phyloP scores from a whole-genome alignment of 2,797 vertebrate genomes.

The Eulemur mongoz region DNA sequence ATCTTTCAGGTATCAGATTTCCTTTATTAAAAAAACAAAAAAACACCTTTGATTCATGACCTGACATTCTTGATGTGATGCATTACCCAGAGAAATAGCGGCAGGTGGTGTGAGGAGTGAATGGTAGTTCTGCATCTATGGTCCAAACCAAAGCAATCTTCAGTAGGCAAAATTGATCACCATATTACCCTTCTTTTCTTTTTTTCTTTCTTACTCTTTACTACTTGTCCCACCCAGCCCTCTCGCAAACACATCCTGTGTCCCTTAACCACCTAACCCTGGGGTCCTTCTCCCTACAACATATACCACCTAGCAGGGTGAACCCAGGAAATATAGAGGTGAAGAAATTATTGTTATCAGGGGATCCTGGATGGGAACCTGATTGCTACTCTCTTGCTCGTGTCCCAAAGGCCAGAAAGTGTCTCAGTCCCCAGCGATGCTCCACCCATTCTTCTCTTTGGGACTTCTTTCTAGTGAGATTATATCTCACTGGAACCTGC shows the following conservation, averaged over 20 bases:
- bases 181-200: neutral
- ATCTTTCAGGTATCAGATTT: neutral
- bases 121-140: neutral
- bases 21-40: neutral
- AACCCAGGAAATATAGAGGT: neutral
- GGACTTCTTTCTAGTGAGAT: neutral
- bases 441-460: neutral
- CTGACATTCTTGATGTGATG: neutral
- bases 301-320: neutral
- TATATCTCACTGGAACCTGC: neutral
- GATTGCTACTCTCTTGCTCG: neutral
- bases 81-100: neutral
- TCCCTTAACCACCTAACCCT: neutral
- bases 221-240: neutral
- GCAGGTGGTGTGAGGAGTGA: neutral
- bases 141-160: neutral
- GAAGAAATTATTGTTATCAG: neutral
- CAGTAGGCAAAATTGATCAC: neutral
- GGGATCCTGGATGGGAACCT: neutral
- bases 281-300: neutral
- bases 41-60: neutral
- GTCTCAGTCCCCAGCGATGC: neutral
- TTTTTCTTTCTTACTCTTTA: neutral
- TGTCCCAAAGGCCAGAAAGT: neutral
- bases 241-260: neutral